Evolutionary conservation across 64 coral and sea anemone species (phyloP).

Genomic region (Pocillopora verrucosa): DNA sequence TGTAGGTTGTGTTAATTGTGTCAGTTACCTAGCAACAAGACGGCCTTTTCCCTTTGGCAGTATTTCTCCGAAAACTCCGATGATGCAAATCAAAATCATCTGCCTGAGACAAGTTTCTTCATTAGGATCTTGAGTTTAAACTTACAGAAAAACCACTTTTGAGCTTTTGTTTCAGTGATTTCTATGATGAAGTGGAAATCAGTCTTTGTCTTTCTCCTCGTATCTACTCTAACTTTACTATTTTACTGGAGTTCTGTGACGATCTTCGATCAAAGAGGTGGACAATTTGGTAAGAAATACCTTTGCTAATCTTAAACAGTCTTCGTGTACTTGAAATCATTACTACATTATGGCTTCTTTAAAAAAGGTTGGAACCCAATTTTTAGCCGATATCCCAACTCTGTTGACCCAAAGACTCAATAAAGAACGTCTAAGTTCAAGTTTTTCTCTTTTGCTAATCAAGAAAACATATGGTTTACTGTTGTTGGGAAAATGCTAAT

Average conservation of each 20-base stretch:
- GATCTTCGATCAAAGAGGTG: background rate
- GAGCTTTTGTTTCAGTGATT: background rate
- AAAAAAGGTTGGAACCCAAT: no score
- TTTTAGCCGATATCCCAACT: no score
- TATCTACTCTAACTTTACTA: background rate
- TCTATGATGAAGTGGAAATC: background rate
- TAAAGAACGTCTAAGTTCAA: no score
- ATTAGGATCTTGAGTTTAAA: background rate
- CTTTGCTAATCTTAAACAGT: background rate
- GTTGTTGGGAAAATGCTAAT: no score
- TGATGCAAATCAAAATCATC: background rate
- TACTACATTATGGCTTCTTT: background rate
- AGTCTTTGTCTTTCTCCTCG: background rate
- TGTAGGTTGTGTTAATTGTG: no score
- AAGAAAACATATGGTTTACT: no score
- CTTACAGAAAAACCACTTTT: background rate
- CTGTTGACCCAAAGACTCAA: no score
- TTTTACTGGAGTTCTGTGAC: background rate
- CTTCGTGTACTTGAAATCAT: background rate
- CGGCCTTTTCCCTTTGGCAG: no score
- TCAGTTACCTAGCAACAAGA: no score
- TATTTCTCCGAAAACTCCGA: no score
- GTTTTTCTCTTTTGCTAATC: no score
- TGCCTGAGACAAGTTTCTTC: background rate
- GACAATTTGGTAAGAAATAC: background rate